Evolutionary conservation across 2,888 invertebrate genomes (phyloP).

Genomic region (Drosophila incognita): DNA sequence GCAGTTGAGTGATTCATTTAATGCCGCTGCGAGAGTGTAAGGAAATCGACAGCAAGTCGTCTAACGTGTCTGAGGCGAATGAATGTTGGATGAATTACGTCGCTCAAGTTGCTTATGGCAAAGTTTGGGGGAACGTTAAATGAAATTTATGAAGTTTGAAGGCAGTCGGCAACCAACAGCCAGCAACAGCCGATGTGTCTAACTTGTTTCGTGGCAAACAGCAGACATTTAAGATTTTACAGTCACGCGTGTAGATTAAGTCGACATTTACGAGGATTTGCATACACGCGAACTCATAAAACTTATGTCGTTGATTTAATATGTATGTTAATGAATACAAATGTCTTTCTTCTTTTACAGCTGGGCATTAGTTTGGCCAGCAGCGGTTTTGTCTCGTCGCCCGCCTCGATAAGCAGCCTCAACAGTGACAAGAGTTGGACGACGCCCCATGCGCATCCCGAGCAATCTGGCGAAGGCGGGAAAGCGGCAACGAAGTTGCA

Average conservation of each 20-base stretch:
- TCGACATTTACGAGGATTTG: constrained; percentile 21
- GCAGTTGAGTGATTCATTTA: constrained; percentile 17
- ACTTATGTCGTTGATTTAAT: constrained; percentile 13
- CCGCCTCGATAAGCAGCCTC: constrained; percentile 41
- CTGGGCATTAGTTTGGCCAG: constrained; percentile 63
- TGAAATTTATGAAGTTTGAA: constrained; percentile 42
- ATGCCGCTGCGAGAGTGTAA: constrained; percentile 29
- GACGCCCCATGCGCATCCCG: constrained; percentile 39
- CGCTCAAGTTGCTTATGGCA: constrained; percentile 27
- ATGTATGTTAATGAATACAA: constrained; percentile 43
- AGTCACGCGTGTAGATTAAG: constrained; percentile 32
- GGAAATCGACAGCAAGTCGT: constrained; percentile 61
- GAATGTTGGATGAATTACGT: constrained; percentile 21
- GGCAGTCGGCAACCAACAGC: constrained; percentile 9
- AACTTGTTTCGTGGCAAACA: constrained; percentile 44
- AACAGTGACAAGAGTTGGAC: constrained; percentile 46
- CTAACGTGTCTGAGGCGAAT: constrained; percentile 51
- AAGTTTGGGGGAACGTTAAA: constrained; percentile 46
- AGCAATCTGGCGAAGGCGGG: constrained; percentile 31
- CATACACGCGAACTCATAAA: constrained; percentile 14
- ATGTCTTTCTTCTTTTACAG: constrained; percentile 58
- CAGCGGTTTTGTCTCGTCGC: constrained; percentile 68
- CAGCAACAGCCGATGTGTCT: constrained; percentile 20
- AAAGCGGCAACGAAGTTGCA: constrained; percentile 21
- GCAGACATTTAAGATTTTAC: neutral